Conservation (phyloP, 2,888 invertebrate genomes). For the Polydesmus complanatus region DNA sequence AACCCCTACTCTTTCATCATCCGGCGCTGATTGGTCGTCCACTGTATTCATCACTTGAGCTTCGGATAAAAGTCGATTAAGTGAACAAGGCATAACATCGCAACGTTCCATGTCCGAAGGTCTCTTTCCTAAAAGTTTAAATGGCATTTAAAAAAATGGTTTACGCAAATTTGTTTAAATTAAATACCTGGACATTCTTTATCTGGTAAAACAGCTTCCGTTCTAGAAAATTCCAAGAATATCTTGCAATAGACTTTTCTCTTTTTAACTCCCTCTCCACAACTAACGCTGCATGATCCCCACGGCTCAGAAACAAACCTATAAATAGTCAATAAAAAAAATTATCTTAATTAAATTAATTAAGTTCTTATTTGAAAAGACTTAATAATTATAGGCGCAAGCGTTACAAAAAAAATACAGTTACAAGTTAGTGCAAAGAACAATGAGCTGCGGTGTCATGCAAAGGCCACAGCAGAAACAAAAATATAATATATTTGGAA, state of each 20-base stretch:
- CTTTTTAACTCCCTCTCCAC: constrained; percentile 75
- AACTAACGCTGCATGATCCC: constrained; percentile 81
- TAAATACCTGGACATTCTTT: constrained; percentile 59
- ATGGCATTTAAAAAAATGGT: neutral
- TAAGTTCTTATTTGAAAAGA: neutral
- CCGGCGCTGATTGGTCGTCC: constrained; percentile 1
- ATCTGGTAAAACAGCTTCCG: constrained; percentile 74
- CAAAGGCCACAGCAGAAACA: too few relatives aligned
- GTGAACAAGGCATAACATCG: constrained; percentile 54
- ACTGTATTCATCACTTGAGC: neutral
- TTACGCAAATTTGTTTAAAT: neutral
- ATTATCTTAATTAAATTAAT: neutral
- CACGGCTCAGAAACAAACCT: constrained; percentile 88
- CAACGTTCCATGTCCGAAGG: constrained; percentile 70
- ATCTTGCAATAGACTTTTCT: constrained; percentile 88
- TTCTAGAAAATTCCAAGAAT: constrained; percentile 77
- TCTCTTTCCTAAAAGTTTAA: constrained; percentile 43
- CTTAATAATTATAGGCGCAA: neutral
- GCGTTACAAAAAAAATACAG: neutral
- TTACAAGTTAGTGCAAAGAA: neutral
- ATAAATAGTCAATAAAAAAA: constrained; percentile 24
- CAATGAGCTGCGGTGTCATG: too few relatives aligned
- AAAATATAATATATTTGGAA: too few relatives aligned
- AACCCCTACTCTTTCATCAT: constrained; percentile 36
- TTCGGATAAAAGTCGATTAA: constrained; percentile 14